These are phyloP conservation scores for Drosophila willistoni DNA, from an alignment of 1,140 invertebrate species.

Conservation along the genomic window DNA sequence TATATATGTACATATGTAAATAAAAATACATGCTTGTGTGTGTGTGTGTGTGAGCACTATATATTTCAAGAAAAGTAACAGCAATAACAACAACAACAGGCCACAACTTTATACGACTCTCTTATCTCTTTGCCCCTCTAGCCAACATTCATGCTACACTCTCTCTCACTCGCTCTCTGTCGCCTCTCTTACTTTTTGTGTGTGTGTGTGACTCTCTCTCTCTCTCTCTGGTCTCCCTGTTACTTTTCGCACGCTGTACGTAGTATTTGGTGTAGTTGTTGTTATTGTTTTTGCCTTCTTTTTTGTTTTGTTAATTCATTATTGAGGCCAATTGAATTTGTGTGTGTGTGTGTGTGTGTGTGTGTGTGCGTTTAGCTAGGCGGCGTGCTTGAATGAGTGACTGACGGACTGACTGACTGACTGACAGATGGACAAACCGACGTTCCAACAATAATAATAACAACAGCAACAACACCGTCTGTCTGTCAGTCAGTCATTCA, in stretches of 20 bases:
- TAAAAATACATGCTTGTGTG: not conserved
- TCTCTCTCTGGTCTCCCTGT: slow-evolving; percentile 11
- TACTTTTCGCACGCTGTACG: slow-evolving; percentile 68
- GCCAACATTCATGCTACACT: slow-evolving; percentile 5
- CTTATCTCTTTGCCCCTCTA: slow-evolving; percentile 53
- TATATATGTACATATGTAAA: not conserved
- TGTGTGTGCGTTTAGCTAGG: slow-evolving; percentile 58
- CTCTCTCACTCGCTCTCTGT: slow-evolving; percentile 25
- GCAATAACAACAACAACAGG: slow-evolving; percentile 41
- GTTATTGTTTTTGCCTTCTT: slow-evolving; percentile 51
- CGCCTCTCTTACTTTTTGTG: not conserved
- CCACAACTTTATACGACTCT: slow-evolving; percentile 59
- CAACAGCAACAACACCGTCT: slow-evolving; percentile 26
- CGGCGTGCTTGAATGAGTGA: slow-evolving; percentile 75
- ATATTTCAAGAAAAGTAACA: slow-evolving; percentile 20
- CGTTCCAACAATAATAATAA: slow-evolving; percentile 14
- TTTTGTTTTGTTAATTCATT: slow-evolving; percentile 73
- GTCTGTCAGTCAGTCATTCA: slow-evolving; percentile 9
- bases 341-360: slow-evolving; percentile 44
- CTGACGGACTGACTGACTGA: slow-evolving; percentile 66
- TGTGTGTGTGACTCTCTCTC: not conserved
- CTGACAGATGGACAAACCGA: slow-evolving; percentile 48
- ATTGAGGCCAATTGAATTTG: slow-evolving; percentile 81
- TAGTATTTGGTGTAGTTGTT: slow-evolving; percentile 41
- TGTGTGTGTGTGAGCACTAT: not conserved